phyloP scores from a whole-genome alignment of 2,888 invertebrate species.

The Odontocerum albicorne region DNA sequence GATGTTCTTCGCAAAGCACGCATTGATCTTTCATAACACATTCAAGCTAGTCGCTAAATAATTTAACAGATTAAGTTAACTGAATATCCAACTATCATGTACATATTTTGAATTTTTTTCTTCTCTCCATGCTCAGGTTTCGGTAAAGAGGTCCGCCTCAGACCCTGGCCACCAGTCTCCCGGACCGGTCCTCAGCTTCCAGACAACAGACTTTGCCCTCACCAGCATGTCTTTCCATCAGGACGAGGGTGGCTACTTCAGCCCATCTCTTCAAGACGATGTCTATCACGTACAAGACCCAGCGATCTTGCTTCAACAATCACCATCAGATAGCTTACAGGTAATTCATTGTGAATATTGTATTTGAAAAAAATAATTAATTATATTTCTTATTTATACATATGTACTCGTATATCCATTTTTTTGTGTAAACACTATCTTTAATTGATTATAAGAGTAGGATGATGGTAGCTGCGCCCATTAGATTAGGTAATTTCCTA shows the following conservation, averaged over 20 bases:
- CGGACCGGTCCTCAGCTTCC: conserved; percentile 60
- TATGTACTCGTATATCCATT: not conserved
- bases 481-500: no score
- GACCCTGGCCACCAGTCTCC: conserved; percentile 68
- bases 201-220: conserved; percentile 62
- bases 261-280: conserved; percentile 72
- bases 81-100: no score
- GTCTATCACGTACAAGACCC: conserved; percentile 75
- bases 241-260: conserved; percentile 63
- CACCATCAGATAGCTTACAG: conserved; percentile 62
- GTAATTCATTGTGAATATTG: conserved; percentile 38
- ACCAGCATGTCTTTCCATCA: conserved; percentile 65
- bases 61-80: no score
- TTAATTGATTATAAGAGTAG: no score
- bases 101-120: no score
- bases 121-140: no score
- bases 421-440: no score
- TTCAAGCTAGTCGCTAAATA: no score
- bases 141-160: conserved; percentile 73
- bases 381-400: no score
- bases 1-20: no score
- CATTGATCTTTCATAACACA: no score
- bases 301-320: conserved; percentile 63
- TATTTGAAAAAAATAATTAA: not conserved
- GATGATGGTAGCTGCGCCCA: no score